Evolutionary conservation across 1,140 invertebrate genomes (phyloP).

Genomic region (Pogonomyrmex barbatus): DNA sequence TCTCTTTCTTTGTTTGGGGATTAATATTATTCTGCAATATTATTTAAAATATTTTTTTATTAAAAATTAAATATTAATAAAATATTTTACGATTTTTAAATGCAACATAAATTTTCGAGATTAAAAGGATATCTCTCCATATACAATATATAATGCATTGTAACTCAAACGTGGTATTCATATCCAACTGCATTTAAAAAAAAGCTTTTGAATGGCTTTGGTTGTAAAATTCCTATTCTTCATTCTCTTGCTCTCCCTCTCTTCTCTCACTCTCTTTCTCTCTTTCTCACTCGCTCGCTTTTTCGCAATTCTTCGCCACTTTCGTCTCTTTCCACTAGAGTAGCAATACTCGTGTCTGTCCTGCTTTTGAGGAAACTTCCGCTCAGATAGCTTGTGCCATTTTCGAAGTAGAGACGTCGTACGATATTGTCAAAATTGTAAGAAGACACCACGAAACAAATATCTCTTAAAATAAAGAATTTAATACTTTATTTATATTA

Average conservation of each 20-base stretch:
- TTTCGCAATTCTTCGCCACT: not conserved
- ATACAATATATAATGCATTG: conserved; percentile 1
- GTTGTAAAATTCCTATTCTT: conserved; percentile 14
- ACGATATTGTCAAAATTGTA: conserved; percentile 12
- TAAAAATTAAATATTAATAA: not conserved
- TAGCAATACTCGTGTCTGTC: conserved; percentile 21
- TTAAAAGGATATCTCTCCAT: not conserved
- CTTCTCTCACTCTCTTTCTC: too few species aligned
- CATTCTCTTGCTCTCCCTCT: not conserved
- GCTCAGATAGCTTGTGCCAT: conserved; percentile 23
- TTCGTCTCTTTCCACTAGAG: conserved; percentile 28
- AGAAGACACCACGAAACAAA: not conserved
- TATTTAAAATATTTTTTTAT: not conserved
- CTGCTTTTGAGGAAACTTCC: conserved; percentile 29
- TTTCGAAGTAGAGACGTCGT: conserved; percentile 39
- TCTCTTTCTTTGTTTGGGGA: not conserved
- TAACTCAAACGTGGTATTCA: not conserved
- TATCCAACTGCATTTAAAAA: conserved; percentile 20
- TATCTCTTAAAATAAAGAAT: not conserved
- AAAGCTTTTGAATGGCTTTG: conserved; percentile 35
- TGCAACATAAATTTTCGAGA: conserved; percentile 2
- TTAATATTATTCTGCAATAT: not conserved
- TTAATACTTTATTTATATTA: not conserved
- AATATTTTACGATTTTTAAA: not conserved
- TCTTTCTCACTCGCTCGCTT: too few species aligned